phyloP scores from a whole-genome alignment of 2,113 vertebrate genomes.

The Hystrix brachyura region DNA sequence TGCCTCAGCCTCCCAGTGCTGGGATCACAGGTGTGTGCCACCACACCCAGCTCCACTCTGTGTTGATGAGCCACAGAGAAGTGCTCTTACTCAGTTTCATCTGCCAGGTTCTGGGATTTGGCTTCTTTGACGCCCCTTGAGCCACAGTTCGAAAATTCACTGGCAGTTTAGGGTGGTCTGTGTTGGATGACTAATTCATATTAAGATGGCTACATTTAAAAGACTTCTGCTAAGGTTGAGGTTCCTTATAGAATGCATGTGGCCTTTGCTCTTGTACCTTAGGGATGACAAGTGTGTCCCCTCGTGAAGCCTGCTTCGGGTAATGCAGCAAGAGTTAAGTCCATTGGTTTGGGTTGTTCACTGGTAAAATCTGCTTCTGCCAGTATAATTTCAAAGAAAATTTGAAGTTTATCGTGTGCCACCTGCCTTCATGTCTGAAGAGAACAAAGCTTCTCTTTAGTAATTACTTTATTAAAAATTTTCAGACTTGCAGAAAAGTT shows the following conservation, averaged over 20 bases:
- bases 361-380: not conserved
- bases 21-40: not conserved
- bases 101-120: not conserved
- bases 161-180: not conserved
- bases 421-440: not conserved
- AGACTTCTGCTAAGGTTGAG: not conserved
- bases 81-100: not conserved
- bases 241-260: not conserved
- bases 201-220: not conserved
- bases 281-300: not conserved
- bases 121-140: not conserved
- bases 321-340: not conserved
- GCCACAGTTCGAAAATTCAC: not conserved
- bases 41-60: not conserved
- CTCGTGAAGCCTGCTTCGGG: not conserved
- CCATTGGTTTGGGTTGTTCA: not conserved
- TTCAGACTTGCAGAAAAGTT: conserved; percentile 4
- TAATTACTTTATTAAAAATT: conserved; percentile 9
- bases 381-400: conserved; percentile 19
- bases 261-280: not conserved
- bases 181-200: not conserved
- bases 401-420: not conserved
- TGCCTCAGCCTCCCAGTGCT: not conserved
- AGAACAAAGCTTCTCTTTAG: not conserved
- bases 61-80: not conserved